Evolutionary conservation across 2,113 vertebrate species (phyloP).

Genomic region (Clarias gariepinus): DNA sequence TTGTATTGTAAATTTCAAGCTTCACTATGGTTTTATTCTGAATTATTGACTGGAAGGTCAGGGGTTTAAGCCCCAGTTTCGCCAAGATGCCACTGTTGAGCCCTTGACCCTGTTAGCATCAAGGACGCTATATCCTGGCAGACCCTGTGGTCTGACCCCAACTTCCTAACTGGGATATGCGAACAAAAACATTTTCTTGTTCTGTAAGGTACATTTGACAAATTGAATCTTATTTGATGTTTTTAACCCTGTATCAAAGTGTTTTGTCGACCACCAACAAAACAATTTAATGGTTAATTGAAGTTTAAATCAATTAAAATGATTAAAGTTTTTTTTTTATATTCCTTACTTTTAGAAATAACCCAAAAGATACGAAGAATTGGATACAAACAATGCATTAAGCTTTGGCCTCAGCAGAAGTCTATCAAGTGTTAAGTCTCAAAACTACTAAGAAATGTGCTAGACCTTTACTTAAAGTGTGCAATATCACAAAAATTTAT

Average conservation of each 20-base stretch:
- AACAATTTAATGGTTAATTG: not conserved
- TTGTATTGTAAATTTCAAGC: constrained; percentile 1
- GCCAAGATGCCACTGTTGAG: no score
- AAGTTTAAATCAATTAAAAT: no score
- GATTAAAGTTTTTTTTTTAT: no score
- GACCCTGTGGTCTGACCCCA: no score
- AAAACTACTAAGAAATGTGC: not conserved
- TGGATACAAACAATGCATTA: not conserved
- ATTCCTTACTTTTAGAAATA: not conserved
- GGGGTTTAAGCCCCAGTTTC: no score
- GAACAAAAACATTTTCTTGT: no score
- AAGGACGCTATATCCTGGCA: no score
- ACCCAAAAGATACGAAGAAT: not conserved
- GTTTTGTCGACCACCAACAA: not conserved
- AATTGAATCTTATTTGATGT: not conserved
- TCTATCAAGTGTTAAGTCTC: not conserved
- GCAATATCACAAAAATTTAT: not conserved
- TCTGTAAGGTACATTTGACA: no score
- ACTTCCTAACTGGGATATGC: no score
- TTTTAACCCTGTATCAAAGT: not conserved
- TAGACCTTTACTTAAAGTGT: not conserved
- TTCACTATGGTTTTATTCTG: not conserved
- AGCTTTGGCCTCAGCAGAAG: not conserved
- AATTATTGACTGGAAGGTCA: no score
- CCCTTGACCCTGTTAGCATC: no score